A percentile compares a stretch with the other conserved stretches of the same genome.
Evolutionary conservation across 92 coral and sea anemone genomes (phyloP).

Genomic region (Metridium senile): DNA sequence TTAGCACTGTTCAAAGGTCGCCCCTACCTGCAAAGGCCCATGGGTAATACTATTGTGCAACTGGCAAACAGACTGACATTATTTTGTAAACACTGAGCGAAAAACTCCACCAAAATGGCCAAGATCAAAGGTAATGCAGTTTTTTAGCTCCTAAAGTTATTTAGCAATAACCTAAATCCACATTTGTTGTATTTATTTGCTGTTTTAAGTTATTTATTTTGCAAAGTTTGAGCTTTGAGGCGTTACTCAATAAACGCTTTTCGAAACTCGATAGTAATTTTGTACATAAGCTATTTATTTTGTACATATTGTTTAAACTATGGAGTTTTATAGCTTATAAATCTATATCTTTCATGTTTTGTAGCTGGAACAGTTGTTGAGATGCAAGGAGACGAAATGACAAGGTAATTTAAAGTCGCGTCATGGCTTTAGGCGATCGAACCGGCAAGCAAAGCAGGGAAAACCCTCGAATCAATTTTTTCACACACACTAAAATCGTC

Average conservation of each 20-base stretch:
- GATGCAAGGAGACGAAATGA: slow-evolving; percentile 98
- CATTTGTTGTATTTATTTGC: neutral
- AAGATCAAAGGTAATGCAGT: slow-evolving; percentile 31
- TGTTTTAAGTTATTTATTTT: neutral
- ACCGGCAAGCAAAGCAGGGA: neutral
- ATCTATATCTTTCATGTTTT: neutral
- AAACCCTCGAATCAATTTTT: neutral
- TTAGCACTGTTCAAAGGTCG: neutral
- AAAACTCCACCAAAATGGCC: neutral
- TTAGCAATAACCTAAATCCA: neutral
- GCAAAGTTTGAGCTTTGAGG: neutral
- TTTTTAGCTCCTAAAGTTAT: neutral
- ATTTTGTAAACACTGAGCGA: neutral
- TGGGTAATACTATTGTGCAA: neutral
- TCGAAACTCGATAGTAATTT: neutral
- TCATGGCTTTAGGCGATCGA: neutral
- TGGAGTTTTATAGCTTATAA: neutral
- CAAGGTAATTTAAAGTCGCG: slow-evolving; percentile 55
- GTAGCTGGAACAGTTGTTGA: slow-evolving; percentile 94
- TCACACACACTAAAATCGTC: neutral
- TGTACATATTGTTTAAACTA: neutral
- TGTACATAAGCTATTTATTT: neutral
- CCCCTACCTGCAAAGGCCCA: neutral
- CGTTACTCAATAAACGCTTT: too few species aligned
- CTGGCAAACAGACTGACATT: neutral